Conservation (phyloP, 2,888 invertebrate genomes). For the Pegoplata infirma region DNA sequence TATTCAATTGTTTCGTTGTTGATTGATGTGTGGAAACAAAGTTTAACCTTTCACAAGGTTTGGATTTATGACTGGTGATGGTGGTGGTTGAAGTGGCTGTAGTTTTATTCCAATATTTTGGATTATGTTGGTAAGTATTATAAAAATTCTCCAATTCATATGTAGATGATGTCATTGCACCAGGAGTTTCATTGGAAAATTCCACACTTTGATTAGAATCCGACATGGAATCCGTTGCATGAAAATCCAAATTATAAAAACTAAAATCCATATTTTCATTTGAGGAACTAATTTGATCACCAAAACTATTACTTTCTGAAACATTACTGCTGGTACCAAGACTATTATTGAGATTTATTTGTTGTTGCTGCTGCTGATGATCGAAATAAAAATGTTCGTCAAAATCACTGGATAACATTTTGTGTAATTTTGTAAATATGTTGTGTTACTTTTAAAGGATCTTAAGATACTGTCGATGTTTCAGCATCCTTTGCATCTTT, state of each 20-base stretch:
- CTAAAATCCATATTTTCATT: constrained; percentile 39
- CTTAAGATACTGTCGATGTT: constrained; percentile 39
- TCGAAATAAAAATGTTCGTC: constrained; percentile 51
- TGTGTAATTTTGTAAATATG: neutral
- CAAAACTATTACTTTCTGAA: constrained; percentile 23
- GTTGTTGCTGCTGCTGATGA: constrained; percentile 1
- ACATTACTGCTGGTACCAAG: neutral
- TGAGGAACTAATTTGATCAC: neutral
- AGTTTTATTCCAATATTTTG: constrained; percentile 34
- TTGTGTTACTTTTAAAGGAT: constrained; percentile 35
- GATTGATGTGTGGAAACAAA: too few relatives aligned
- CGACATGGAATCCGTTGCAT: constrained; percentile 50
- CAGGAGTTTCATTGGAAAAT: constrained; percentile 36
- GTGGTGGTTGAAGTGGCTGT: neutral
- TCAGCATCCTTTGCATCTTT: constrained; percentile 45
- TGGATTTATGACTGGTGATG: neutral
- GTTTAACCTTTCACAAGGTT: constrained; percentile 59
- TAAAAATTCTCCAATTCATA: constrained; percentile 58
- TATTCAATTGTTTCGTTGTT: constrained; percentile 63
- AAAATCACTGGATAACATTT: constrained; percentile 64
- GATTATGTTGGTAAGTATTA: constrained; percentile 48
- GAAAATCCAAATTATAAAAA: constrained; percentile 44
- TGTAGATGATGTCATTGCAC: constrained; percentile 12
- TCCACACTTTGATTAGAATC: constrained; percentile 56
- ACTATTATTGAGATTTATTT: constrained; percentile 4